Percentiles rank a stretch among this genome's conserved stretches.
These are phyloP conservation scores for Atethmia centrago DNA, from an alignment of 2,888 invertebrate species.

Conservation along the genomic window DNA sequence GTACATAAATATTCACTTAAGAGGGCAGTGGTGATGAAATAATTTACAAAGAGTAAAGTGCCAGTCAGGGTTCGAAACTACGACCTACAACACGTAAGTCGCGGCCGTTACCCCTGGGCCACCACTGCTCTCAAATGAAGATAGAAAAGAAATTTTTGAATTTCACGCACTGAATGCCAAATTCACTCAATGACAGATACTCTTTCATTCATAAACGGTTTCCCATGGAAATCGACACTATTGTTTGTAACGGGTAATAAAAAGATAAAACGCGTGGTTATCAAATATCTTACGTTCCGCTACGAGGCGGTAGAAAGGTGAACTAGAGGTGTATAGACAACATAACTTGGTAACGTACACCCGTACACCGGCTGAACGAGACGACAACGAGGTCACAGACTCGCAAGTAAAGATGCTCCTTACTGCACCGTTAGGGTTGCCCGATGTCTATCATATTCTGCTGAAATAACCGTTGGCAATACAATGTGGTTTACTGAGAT, in stretches of 20 bases:
- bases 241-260: constrained; percentile 51
- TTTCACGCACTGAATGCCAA: constrained; percentile 1
- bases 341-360: constrained; percentile 65
- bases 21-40: no score
- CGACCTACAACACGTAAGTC: no score
- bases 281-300: constrained; percentile 51
- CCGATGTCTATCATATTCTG: constrained; percentile 23
- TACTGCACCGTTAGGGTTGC: constrained; percentile 61
- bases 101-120: no score
- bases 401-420: constrained; percentile 60
- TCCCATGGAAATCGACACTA: constrained; percentile 32
- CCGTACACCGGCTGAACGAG: constrained; percentile 58
- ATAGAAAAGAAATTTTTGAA: not conserved
- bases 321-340: constrained; percentile 47
- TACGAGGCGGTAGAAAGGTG: constrained; percentile 28
- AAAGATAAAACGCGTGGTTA: constrained; percentile 55
- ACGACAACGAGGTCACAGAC: constrained; percentile 66
- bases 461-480: constrained; percentile 34
- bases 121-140: no score
- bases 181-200: not conserved
- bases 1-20: no score
- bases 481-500: constrained; percentile 12
- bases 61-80: no score
- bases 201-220: constrained; percentile 35
- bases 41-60: no score